A percentile compares a stretch with the other conserved stretches of the same genome.
Conservation (phyloP, 1,140 invertebrate genomes). For the Pseudomyrmex sp. region DNA sequence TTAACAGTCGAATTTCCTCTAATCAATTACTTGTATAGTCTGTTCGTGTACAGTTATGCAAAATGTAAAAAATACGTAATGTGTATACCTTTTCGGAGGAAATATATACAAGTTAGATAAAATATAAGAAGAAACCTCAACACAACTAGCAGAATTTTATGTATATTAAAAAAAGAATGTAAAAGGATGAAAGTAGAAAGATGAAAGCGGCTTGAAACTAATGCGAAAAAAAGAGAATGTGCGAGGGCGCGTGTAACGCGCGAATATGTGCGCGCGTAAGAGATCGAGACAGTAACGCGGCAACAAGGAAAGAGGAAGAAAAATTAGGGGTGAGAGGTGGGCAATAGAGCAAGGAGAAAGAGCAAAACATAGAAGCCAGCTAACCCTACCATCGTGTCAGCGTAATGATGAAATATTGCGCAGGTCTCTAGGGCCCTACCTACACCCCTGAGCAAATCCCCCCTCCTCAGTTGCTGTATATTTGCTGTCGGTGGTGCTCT, state of each 20-base stretch:
- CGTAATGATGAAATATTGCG: slow-evolving; percentile 86
- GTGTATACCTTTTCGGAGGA: not conserved
- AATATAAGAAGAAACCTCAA: not conserved
- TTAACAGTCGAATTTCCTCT: not conserved
- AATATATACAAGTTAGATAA: not conserved
- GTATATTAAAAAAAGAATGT: not conserved
- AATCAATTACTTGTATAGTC: not conserved
- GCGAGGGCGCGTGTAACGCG: not conserved
- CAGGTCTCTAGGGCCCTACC: slow-evolving; percentile 76
- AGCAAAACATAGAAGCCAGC: slow-evolving; percentile 60
- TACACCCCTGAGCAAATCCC: slow-evolving; percentile 72
- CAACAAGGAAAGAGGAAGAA: slow-evolving; percentile 31
- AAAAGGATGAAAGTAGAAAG: slow-evolving; percentile 21
- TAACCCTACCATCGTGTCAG: slow-evolving; percentile 82
- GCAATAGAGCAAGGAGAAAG: slow-evolving; percentile 58
- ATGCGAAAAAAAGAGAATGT: slow-evolving; percentile 14
- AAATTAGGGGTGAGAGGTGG: slow-evolving; percentile 50
- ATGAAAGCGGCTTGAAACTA: not conserved
- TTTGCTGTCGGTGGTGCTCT: slow-evolving; percentile 78
- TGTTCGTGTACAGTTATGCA: not conserved
- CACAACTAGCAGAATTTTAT: not conserved
- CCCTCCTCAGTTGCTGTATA: slow-evolving; percentile 72
- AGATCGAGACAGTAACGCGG: slow-evolving; percentile 10
- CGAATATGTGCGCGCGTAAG: slow-evolving; percentile 20
- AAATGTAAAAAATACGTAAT: not conserved